These are phyloP conservation scores for Rhipidura dahli DNA, from an alignment of 2,113 vertebrate species.

Conservation along the genomic window DNA sequence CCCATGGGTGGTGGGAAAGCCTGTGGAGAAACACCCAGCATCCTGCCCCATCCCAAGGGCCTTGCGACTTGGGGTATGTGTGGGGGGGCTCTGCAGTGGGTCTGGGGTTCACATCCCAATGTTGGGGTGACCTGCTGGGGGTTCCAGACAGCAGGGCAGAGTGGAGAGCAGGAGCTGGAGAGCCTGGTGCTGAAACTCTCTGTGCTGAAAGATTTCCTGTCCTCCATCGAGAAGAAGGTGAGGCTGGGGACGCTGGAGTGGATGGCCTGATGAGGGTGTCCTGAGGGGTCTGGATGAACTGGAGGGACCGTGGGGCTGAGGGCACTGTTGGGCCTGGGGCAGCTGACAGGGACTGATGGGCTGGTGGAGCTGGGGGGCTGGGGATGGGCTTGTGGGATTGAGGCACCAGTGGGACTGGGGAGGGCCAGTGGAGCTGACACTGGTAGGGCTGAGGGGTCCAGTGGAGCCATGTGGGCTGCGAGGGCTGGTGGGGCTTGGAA, in stretches of 20 bases:
- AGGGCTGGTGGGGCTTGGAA: not conserved
- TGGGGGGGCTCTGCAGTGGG: not conserved
- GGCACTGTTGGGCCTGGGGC: not conserved
- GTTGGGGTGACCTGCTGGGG: not conserved
- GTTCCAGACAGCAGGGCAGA: constrained; percentile 80
- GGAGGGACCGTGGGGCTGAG: not conserved
- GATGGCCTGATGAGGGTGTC: not conserved
- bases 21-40: not conserved
- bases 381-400: not conserved
- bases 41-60: not conserved
- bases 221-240: constrained; percentile 95
- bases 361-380: not conserved
- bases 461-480: fast-evolving
- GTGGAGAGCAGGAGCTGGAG: constrained; percentile 92
- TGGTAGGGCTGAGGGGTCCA: not conserved
- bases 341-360: not conserved
- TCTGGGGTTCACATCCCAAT: not conserved
- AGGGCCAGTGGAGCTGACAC: not conserved
- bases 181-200: constrained; percentile 90
- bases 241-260: not conserved
- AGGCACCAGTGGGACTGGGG: not conserved
- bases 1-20: not conserved
- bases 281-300: not conserved
- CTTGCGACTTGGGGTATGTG: not conserved
- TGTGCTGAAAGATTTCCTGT: constrained; percentile 91